Base-by-base conservation (phyloP, 2,888 invertebrate species). In the Drosophila falleni region DNA sequence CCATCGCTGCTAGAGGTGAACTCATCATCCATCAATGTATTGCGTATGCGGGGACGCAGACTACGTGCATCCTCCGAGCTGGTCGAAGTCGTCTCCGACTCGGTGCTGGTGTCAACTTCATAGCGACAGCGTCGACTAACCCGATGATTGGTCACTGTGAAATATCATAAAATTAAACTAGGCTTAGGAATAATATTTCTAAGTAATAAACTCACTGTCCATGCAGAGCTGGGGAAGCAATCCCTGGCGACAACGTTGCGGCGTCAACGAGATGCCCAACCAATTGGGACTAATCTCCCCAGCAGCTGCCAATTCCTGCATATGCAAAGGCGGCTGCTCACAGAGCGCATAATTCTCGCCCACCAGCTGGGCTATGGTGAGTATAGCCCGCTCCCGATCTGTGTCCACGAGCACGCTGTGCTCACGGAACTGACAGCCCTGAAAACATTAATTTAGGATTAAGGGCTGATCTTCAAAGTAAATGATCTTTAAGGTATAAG, bases 341-440 rank as follows among this genome's bases (percentile, higher is more conserved):
- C 85, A 90, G 35, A 93, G 65, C 10, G 90, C 91, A 65, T 87
- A 89, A 35, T 91, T 91, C 68, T 93, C 93, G 0, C 85, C 84
- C 15, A 91, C 92, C 23, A 93, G 80, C 76, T 93, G 92, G 2
- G 89, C 87, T 42, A 93, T 90, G 31, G 90, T 85, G 16, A 95
- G 93, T 47, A 96, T 94, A 0, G 95, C 94, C 13, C 95, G 94
- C 84, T 97, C 96, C 5, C 94, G 93, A 65, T 96, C 94, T 15
- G 94, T 93, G 50, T 94, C 94, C 66, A 96, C 94, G 74, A 94
- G 94, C 2, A 96, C 94, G 50, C 94, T 93, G 91, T 96, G 96
- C 89, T 96, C 96, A 23, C 95, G 94, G 91, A 95, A 95, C 88
- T 96, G 95, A 76, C 96, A 96, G 29, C 96, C 96, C 95, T 96